Percentiles rank a stretch among this genome's conserved stretches.
Conservation (phyloP, 2,888 invertebrate species). For the Hofmannophila pseudospretella region DNA sequence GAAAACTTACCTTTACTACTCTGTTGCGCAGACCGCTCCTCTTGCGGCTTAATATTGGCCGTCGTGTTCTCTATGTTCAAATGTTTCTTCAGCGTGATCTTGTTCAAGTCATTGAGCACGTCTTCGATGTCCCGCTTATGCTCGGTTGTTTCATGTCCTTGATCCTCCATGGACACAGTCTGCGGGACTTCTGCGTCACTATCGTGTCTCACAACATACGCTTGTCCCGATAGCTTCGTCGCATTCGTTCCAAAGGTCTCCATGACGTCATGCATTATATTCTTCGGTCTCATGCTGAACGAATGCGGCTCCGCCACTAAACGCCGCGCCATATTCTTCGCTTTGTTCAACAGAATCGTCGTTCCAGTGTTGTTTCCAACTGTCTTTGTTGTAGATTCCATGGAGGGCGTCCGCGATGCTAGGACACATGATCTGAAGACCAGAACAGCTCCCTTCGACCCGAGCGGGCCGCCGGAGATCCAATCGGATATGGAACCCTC, state of each 20-base stretch:
- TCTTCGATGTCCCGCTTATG: slow-evolving; percentile 66
- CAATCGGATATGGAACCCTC: slow-evolving; percentile 65
- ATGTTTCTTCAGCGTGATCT: slow-evolving; percentile 67
- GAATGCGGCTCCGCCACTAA: slow-evolving; percentile 63
- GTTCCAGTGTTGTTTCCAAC: slow-evolving; percentile 64
- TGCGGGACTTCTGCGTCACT: slow-evolving; percentile 52
- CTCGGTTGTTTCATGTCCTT: slow-evolving; percentile 48
- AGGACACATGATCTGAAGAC: slow-evolving; percentile 82
- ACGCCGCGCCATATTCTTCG: slow-evolving; percentile 65
- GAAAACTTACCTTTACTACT: slow-evolving; percentile 36
- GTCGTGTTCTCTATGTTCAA: slow-evolving; percentile 68
- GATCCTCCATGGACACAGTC: slow-evolving; percentile 43
- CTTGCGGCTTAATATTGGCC: slow-evolving; percentile 61
- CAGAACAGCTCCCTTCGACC: slow-evolving; percentile 81
- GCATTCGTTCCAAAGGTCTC: slow-evolving; percentile 59
- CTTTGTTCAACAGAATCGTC: slow-evolving; percentile 61
- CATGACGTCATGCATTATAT: slow-evolving; percentile 71
- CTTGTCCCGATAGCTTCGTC: slow-evolving; percentile 40
- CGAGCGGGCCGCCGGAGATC: slow-evolving; percentile 79
- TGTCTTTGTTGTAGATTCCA: slow-evolving; percentile 64
- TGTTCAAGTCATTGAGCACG: slow-evolving; percentile 64
- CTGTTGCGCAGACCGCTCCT: slow-evolving; percentile 47
- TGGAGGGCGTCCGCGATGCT: slow-evolving; percentile 60
- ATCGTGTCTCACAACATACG: slow-evolving; percentile 57
- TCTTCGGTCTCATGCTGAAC: slow-evolving; percentile 58